These are phyloP conservation scores for Antheraea assamensis DNA, from an alignment of 2,888 invertebrate species.

Conservation along the genomic window DNA sequence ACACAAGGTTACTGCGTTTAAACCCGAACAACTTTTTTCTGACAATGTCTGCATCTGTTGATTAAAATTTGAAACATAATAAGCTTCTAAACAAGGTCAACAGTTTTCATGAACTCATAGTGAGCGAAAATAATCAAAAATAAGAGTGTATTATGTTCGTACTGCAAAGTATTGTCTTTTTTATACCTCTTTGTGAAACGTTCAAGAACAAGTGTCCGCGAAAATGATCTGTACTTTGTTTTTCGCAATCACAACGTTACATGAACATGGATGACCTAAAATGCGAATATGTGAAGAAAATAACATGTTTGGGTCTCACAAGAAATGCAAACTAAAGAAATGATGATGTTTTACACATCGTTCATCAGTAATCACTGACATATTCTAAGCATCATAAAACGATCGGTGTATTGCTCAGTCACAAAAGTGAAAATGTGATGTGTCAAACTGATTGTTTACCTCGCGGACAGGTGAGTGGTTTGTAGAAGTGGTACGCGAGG, in stretches of 20 bases:
- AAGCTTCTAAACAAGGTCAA: constrained; percentile 83
- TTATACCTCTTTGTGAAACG: constrained; percentile 58
- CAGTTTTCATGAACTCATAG: constrained; percentile 80
- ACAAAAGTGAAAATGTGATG: constrained; percentile 83
- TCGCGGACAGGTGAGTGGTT: constrained; percentile 80
- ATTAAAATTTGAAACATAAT: constrained; percentile 82
- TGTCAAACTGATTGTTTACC: constrained; percentile 83
- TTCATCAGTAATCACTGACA: constrained; percentile 66
- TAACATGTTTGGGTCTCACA: constrained; percentile 77
- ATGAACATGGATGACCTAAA: constrained; percentile 84
- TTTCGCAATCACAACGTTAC: constrained; percentile 83
- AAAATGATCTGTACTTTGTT: constrained; percentile 81
- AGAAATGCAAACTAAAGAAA: constrained; percentile 70
- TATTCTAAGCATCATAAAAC: constrained; percentile 61
- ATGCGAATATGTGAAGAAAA: constrained; percentile 81
- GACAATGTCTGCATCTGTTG: constrained; percentile 82
- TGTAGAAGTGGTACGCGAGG: constrained; percentile 76
- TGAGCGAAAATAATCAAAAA: constrained; percentile 76
- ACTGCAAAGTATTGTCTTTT: constrained; percentile 58
- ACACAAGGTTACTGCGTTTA: constrained; percentile 56
- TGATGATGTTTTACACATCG: constrained; percentile 68
- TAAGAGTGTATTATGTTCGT: constrained; percentile 68
- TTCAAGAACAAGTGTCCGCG: constrained; percentile 73
- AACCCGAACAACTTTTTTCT: constrained; percentile 72
- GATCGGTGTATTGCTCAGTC: constrained; percentile 67